A percentile compares a stretch with the other conserved stretches of the same genome.
These are phyloP conservation scores for Chaetodon trifascialis DNA, from an alignment of 2,113 vertebrate species.

Conservation along the genomic window DNA sequence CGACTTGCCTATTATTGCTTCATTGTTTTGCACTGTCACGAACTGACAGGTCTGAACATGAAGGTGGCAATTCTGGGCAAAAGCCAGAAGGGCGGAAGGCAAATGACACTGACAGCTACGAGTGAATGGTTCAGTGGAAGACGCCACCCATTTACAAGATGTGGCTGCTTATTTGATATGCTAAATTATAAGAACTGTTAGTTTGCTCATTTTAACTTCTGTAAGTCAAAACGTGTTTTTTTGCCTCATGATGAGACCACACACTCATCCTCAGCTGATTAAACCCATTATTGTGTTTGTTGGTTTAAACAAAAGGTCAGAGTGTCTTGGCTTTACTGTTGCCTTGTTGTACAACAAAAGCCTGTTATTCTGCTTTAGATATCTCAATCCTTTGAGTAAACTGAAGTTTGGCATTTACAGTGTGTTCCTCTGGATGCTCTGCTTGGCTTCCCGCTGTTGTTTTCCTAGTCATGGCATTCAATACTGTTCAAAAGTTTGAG, in stretches of 20 bases:
- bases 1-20: conserved; percentile 43
- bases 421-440: neutral
- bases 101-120: neutral
- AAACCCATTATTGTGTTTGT: neutral
- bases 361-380: conserved; percentile 19
- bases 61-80: conserved; percentile 13
- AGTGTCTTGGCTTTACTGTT: neutral
- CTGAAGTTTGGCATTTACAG: conserved; percentile 60
- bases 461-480: neutral
- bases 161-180: neutral
- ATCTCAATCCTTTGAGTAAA: conserved; percentile 22
- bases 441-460: neutral
- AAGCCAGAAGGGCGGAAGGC: conserved; percentile 22
- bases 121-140: neutral
- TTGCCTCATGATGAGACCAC: neutral
- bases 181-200: neutral
- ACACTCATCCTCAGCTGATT: conserved; percentile 22
- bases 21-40: conserved; percentile 43
- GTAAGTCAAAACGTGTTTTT: neutral
- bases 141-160: neutral
- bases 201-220: conserved; percentile 1
- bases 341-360: conserved; percentile 40
- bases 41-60: conserved; percentile 71
- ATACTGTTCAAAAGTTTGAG: neutral
- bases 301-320: conserved; percentile 50